These are phyloP conservation scores for Epinotia demarniana DNA, from an alignment of 2,888 invertebrate genomes.

Conservation along the genomic window DNA sequence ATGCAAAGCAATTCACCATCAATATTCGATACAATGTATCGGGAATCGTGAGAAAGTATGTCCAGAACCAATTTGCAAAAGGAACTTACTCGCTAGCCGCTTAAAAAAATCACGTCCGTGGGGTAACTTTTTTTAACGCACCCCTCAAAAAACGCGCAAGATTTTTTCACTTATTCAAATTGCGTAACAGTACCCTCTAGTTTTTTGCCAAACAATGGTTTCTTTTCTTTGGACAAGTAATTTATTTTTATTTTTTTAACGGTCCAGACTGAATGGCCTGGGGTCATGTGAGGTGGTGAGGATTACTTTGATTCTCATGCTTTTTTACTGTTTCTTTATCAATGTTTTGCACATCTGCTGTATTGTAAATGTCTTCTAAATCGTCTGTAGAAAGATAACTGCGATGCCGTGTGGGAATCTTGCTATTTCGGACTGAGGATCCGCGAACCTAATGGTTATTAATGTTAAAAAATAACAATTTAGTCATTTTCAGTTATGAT, in stretches of 20 bases:
- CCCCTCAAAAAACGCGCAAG: slow-evolving; percentile 70
- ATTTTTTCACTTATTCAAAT: slow-evolving; percentile 76
- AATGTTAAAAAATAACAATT: neutral
- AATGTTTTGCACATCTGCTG: slow-evolving; percentile 71
- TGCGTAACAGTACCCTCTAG: slow-evolving; percentile 71
- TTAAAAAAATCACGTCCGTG: slow-evolving; percentile 74
- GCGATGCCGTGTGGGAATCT: slow-evolving; percentile 63
- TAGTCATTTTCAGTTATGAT: neutral
- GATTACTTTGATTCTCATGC: slow-evolving; percentile 76
- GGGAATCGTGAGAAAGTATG: slow-evolving; percentile 74
- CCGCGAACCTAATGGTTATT: neutral
- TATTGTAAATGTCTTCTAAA: slow-evolving; percentile 53
- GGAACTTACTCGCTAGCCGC: slow-evolving; percentile 69
- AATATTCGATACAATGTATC: slow-evolving; percentile 21
- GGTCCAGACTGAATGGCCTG: slow-evolving; percentile 73
- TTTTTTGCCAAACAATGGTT: slow-evolving; percentile 78
- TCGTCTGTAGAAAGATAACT: slow-evolving; percentile 54
- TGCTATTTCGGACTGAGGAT: slow-evolving; percentile 9
- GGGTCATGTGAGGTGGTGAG: slow-evolving; percentile 84
- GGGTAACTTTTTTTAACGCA: slow-evolving; percentile 69
- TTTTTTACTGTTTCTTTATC: slow-evolving; percentile 72
- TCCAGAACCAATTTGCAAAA: slow-evolving; percentile 74
- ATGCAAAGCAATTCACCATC: slow-evolving; percentile 25
- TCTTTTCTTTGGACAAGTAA: slow-evolving; percentile 70
- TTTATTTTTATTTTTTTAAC: slow-evolving; percentile 76